Evolutionary conservation across 2,797 vertebrate species (phyloP).

Genomic region (Clarias pachynema): DNA sequence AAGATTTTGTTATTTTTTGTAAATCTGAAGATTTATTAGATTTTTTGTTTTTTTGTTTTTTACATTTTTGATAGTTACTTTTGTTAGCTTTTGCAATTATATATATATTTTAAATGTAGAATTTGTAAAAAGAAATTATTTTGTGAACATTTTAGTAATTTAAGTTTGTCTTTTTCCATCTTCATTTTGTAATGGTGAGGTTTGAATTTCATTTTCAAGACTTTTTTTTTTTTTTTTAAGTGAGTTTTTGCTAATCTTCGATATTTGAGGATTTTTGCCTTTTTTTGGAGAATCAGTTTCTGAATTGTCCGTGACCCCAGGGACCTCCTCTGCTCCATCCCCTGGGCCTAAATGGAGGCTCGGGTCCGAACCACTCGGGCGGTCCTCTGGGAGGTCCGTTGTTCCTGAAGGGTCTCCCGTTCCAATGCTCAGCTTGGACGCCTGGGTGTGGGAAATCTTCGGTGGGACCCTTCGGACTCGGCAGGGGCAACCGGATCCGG

Average conservation of each 20-base stretch:
- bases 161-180: too few species aligned
- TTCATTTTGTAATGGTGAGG: not conserved
- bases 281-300: not conserved
- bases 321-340: constrained; percentile 22
- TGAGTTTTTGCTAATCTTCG: not conserved
- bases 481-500: constrained; percentile 9
- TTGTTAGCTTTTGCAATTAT: too few species aligned
- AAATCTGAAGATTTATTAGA: too few species aligned
- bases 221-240: not conserved
- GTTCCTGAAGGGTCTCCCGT: not conserved
- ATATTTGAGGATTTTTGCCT: not conserved
- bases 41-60: too few species aligned
- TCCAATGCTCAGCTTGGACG: not conserved
- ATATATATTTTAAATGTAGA: too few species aligned
- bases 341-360: constrained; percentile 1
- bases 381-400: constrained; percentile 1
- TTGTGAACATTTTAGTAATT: not conserved
- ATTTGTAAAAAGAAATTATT: too few species aligned
- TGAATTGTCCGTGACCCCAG: not conserved
- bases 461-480: not conserved
- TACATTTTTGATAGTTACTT: too few species aligned
- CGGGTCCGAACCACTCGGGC: not conserved
- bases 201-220: not conserved
- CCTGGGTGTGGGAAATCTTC: not conserved
- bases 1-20: too few species aligned